Percentiles rank a stretch among this genome's conserved stretches.
Conservation (phyloP, 2,888 invertebrate species). For the Napeogenes sylphis region DNA sequence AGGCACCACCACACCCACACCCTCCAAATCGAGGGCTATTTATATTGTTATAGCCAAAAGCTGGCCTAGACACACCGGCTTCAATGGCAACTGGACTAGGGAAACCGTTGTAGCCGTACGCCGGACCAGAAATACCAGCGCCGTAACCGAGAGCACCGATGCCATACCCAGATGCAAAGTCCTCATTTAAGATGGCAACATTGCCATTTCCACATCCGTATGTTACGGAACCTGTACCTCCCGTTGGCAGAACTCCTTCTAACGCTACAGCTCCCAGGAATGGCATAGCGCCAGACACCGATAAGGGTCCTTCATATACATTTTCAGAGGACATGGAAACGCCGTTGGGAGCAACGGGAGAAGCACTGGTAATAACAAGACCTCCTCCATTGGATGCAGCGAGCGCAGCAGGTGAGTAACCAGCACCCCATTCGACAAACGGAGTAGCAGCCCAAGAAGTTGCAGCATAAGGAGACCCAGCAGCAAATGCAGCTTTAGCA, state of each 20-base stretch:
- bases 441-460: constrained; percentile 15
- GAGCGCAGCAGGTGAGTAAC: constrained; percentile 18
- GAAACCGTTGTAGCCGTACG: constrained; percentile 6
- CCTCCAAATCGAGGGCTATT: neutral
- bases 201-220: constrained; percentile 40
- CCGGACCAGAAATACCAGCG: constrained; percentile 9
- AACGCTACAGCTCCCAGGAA: constrained; percentile 44
- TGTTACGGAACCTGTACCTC: constrained; percentile 36
- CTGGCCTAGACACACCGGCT: constrained; percentile 3
- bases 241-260: constrained; percentile 39
- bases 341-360: constrained; percentile 42
- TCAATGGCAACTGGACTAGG: constrained; percentile 2
- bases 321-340: constrained; percentile 42
- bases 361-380: constrained; percentile 34
- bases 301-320: constrained; percentile 38
- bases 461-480: constrained; percentile 20
- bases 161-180: constrained; percentile 7
- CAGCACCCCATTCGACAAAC: constrained; percentile 10
- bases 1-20: neutral
- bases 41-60: constrained; percentile 7
- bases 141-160: neutral
- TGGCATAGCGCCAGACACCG: constrained; percentile 40
- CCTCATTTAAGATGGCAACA: constrained; percentile 32
- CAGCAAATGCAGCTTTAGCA: constrained; percentile 20
- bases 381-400: constrained; percentile 32